Conservation (phyloP, 1,140 invertebrate species). For the Ericerus pela region DNA sequence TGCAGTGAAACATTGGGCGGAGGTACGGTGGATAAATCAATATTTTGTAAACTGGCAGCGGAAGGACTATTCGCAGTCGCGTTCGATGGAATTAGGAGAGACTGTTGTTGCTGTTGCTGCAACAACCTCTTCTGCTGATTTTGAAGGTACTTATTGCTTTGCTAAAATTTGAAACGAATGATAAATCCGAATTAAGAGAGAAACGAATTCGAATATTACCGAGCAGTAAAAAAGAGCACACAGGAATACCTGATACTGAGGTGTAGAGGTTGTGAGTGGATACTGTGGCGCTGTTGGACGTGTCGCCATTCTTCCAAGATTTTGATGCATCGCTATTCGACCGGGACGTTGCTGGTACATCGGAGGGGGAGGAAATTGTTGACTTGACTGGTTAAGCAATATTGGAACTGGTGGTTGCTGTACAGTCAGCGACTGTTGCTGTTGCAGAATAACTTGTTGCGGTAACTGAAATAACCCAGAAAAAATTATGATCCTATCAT, state of each 20-base stretch:
- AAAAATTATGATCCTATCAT: no score
- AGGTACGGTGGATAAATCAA: constrained; percentile 60
- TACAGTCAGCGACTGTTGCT: neutral
- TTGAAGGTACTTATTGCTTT: constrained; percentile 32
- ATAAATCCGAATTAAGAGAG: no score
- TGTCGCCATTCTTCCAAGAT: constrained; percentile 17
- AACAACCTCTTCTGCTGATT: constrained; percentile 33
- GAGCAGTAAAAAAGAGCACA: no score
- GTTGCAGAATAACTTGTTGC: no score
- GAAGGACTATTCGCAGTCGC: constrained; percentile 36
- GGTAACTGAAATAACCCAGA: no score
- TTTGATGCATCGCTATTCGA: constrained; percentile 17
- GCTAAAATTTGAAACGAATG: no score
- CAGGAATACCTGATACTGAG: no score
- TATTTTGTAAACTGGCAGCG: constrained; percentile 46
- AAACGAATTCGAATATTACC: no score
- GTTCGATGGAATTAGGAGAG: constrained; percentile 47
- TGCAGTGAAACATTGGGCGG: constrained; percentile 55
- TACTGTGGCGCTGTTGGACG: constrained; percentile 27
- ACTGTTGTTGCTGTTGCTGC: constrained; percentile 55
- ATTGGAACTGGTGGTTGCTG: constrained; percentile 15
- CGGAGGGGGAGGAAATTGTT: constrained; percentile 25
- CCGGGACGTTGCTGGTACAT: constrained; percentile 25
- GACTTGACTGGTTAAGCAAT: constrained; percentile 9
- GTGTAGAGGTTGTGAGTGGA: neutral